Base-by-base conservation (phyloP, 2,113 vertebrate species). In the Melanostigma gelatinosum region DNA sequence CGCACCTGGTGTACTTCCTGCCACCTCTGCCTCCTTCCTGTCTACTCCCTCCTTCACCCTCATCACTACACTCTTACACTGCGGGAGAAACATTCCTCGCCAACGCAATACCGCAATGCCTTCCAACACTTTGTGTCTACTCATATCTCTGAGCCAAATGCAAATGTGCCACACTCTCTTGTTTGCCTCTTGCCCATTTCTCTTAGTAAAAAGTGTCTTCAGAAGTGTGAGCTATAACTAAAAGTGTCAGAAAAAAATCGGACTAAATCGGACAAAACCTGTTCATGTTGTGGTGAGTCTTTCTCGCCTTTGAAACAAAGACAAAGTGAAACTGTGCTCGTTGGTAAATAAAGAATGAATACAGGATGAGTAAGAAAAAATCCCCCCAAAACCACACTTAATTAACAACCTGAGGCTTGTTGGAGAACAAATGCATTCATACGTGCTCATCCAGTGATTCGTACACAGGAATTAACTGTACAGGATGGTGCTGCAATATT, bases 1-100 rank as follows among this genome's bases (percentile, higher is more conserved):
- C 68, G 80, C 91, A 94, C 88, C 91, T 90, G 91, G 80, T 92
- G 64, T 91, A 81, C 79, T 81, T 91, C 82, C 83, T 76, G 70
- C 18, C 50, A 65, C 46, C 71, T 69, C 68, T 77, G 22, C 61
- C 54, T 65, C 67, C 27, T 68, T 57, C 55, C 18, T 72, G 60
- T 69, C 79, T 65, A 61, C 71, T 75, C 46, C 34, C 52, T 54
- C 60, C 71, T 18, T 54, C 10, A 13, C 72, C 75, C 32, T 24
- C 66, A 34, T 75, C 68, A 24, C 65, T 1, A 52, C 44, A 48
- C 77, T 70, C 29, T 65, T 63, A 55, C 66, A 63, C 63, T 8
- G 44, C 18, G 32, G 61, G 42, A 83, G 80, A 82, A 77, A 75
- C 34, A 67, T 65, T 83, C 74, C 60, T 72, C 82, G 34, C 80